Base-by-base conservation (phyloP, 2,888 invertebrate genomes). In the Teleiodes luculella region DNA sequence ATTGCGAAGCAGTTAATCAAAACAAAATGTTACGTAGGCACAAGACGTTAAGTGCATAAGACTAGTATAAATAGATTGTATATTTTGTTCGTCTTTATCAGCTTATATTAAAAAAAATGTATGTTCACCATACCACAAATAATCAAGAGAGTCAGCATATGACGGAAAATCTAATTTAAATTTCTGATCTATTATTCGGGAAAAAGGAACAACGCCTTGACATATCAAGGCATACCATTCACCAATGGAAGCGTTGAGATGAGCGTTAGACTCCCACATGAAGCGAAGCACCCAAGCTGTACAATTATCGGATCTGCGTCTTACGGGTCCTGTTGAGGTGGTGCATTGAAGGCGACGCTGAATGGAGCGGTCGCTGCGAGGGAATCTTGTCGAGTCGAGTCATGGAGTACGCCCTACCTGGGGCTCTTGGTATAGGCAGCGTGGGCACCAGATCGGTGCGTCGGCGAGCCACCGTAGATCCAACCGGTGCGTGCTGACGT, bases 361-460 rank as follows among this genome's bases (percentile, higher is more conserved):
- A 67, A 64, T 71, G 74, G 52, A 76, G 66, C 58, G 75, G 72
- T n/a, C 76, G 68, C 58, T 62, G 56, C 30, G 73, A 52, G 37
- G 80, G 79, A 60, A 86, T 72, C 28, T 74, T 73, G 92, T 97
- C 97, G 91, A 97, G 93, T 71, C 97, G 94, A 77, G 96, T 95
- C 96, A 97, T 96, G 84, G 96, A 96, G 91, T 95, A 95, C 77
- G 97, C 96, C 93, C 97, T 96, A 88, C 88, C 89, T 87, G 88
- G 86, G 60, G 85, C 82, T 61, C 87, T 80, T 49, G 85, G 80
- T 43, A 86, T 93, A 68, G 96, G 96, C 83, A 95, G 92, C 68
- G 97, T 97, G 64, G 97, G 97, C 91, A 96, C 95, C 79, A 97
- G 91, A 91, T 97, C 97, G 62, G 97, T 97, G 87, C 95, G 95